Conservation (phyloP, 2,888 invertebrate species). For the Synergus itoensis region DNA sequence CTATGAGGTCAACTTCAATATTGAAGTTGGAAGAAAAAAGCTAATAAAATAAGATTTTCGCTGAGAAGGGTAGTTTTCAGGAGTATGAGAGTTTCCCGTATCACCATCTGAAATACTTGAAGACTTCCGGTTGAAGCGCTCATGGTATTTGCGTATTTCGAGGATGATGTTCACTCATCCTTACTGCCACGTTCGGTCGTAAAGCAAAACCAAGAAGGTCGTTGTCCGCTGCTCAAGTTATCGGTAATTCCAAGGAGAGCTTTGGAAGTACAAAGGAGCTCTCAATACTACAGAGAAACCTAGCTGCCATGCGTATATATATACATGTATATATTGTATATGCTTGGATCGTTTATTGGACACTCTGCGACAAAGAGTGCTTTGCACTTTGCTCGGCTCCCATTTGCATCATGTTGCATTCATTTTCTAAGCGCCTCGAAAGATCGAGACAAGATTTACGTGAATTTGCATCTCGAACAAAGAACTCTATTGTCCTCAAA, state of each 20-base stretch:
- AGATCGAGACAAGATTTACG: conserved; percentile 41
- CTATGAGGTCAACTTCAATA: conserved; percentile 19
- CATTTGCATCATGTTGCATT: conserved; percentile 56
- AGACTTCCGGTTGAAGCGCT: conserved; percentile 5
- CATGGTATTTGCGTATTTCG: conserved; percentile 35
- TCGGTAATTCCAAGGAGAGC: conserved; percentile 53
- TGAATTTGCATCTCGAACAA: conserved; percentile 28
- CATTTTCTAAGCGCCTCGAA: conserved; percentile 44
- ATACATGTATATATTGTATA: conserved; percentile 30
- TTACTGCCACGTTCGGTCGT: conserved; percentile 34
- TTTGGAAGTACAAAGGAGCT: conserved; percentile 50
- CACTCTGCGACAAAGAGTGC: conserved; percentile 61
- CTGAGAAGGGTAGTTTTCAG: conserved; percentile 26
- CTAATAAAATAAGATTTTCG: conserved; percentile 30
- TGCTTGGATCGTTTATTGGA: conserved; percentile 60
- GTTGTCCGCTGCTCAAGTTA: conserved; percentile 46
- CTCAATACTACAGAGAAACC: conserved; percentile 46
- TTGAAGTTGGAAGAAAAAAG: conserved; percentile 18
- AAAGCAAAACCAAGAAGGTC: conserved; percentile 44
- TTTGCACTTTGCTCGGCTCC: conserved; percentile 57
- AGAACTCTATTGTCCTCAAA: conserved; percentile 23
- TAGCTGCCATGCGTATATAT: background rate
- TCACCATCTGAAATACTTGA: conserved; percentile 29
- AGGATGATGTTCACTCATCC: conserved; percentile 37
- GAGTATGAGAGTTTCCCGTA: background rate